phyloP scores from a whole-genome alignment of 2,113 vertebrate species.

The Corydoras maculifer region DNA sequence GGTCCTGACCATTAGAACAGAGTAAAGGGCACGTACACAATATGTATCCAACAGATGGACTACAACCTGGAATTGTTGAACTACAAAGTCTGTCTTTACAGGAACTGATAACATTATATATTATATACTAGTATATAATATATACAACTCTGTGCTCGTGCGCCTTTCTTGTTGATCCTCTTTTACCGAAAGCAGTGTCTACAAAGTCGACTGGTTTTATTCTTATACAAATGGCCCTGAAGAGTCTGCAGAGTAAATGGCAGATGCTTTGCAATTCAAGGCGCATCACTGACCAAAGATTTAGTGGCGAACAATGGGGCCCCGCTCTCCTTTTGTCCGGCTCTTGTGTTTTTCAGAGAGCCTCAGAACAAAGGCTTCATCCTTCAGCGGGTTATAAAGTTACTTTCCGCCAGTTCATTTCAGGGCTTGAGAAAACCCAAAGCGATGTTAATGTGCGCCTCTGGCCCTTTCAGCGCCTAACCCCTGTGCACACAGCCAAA shows the following conservation, averaged over 20 bases:
- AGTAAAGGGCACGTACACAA: too few relatives aligned
- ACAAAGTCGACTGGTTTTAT: constrained; percentile 48
- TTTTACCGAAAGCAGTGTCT: constrained; percentile 50
- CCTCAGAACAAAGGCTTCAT: constrained; percentile 65
- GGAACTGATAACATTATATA: background rate
- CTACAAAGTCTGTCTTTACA: too few relatives aligned
- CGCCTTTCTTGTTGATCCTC: constrained; percentile 45
- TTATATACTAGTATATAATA: too few relatives aligned
- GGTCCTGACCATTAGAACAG: too few relatives aligned
- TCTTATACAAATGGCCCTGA: constrained; percentile 64
- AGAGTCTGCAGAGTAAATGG: constrained; percentile 64
- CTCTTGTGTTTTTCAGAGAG: constrained; percentile 65
- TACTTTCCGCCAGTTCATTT: constrained; percentile 78
- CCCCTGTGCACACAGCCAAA: constrained; percentile 65
- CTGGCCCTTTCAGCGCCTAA: constrained; percentile 64
- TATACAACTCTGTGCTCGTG: constrained; percentile 13
- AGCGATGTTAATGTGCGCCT: constrained; percentile 75
- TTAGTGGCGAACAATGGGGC: constrained; percentile 64
- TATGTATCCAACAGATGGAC: too few relatives aligned
- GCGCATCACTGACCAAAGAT: constrained; percentile 63
- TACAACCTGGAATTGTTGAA: too few relatives aligned
- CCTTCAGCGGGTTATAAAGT: constrained; percentile 77
- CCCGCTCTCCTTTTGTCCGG: constrained; percentile 58
- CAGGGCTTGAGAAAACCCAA: constrained; percentile 68
- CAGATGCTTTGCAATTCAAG: constrained; percentile 79